phyloP scores from a whole-genome alignment of 1,140 invertebrate genomes.

The Brachionus rotundiformis region DNA sequence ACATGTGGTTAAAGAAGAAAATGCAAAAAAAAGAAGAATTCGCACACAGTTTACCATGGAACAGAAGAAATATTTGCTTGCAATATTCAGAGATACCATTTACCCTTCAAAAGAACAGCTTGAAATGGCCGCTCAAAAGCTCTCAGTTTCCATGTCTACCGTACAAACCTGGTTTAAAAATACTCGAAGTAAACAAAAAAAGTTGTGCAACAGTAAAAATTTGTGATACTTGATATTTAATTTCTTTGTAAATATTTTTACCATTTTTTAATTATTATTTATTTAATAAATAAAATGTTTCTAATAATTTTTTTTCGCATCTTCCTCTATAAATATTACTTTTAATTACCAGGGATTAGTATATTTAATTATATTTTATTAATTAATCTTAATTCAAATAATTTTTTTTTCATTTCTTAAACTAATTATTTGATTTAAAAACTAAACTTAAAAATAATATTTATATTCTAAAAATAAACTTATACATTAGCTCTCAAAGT shows the following conservation, averaged over 20 bases:
- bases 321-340: too few species aligned
- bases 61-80: slow-evolving; percentile 14
- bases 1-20: background rate
- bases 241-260: background rate
- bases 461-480: too few species aligned
- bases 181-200: slow-evolving; percentile 42
- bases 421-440: too few species aligned
- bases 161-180: slow-evolving; percentile 49
- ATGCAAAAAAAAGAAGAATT: background rate
- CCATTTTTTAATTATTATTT: too few species aligned
- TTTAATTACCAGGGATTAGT: too few species aligned
- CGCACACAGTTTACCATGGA: background rate
- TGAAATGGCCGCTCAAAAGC: background rate
- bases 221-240: background rate
- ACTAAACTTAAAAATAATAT: too few species aligned
- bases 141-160: background rate
- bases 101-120: slow-evolving; percentile 40
- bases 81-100: background rate
- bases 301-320: too few species aligned
- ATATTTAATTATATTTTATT: too few species aligned
- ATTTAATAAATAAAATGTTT: background rate
- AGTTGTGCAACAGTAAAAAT: background rate
- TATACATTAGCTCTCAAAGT: too few species aligned
- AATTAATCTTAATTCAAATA: too few species aligned
- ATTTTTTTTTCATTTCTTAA: too few species aligned